Conservation (phyloP, 92 coral and sea anemone genomes). For the Scolanthus callimorphus region DNA sequence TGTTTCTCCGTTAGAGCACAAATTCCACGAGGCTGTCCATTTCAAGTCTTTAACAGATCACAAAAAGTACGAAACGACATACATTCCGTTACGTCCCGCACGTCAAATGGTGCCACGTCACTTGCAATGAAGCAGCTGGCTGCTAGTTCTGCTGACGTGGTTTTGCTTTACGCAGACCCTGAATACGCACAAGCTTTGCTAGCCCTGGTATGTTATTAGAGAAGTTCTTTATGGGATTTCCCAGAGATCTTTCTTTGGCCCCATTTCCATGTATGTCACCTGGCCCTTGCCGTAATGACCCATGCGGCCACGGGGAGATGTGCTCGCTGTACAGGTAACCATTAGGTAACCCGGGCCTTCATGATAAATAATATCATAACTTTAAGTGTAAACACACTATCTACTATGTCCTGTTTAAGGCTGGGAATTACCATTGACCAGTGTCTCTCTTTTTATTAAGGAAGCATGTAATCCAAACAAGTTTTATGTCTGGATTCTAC, state of each 20-base stretch:
- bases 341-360: no score
- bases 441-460: background rate
- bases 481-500: slow-evolving; percentile 2
- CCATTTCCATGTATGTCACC: no score
- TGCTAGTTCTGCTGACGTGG: slow-evolving; percentile 18
- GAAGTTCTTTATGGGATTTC: no score
- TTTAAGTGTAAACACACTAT: no score
- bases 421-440: background rate
- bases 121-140: slow-evolving; percentile 13
- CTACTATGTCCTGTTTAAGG: no score
- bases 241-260: no score
- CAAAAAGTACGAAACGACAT: slow-evolving; percentile 4
- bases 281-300: no score
- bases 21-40: slow-evolving; percentile 9
- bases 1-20: background rate
- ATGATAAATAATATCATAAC: no score
- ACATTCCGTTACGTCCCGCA: background rate
- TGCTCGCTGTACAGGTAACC: no score
- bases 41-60: slow-evolving; percentile 4
- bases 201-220: slow-evolving; percentile 4
- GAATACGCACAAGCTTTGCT: background rate
- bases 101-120: background rate
- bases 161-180: slow-evolving; percentile 27
- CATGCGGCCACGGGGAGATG: no score
- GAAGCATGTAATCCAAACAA: background rate